Percentiles rank a stretch among this genome's conserved stretches.
Conservation (phyloP, 1,140 invertebrate species). For the Mya arenaria region DNA sequence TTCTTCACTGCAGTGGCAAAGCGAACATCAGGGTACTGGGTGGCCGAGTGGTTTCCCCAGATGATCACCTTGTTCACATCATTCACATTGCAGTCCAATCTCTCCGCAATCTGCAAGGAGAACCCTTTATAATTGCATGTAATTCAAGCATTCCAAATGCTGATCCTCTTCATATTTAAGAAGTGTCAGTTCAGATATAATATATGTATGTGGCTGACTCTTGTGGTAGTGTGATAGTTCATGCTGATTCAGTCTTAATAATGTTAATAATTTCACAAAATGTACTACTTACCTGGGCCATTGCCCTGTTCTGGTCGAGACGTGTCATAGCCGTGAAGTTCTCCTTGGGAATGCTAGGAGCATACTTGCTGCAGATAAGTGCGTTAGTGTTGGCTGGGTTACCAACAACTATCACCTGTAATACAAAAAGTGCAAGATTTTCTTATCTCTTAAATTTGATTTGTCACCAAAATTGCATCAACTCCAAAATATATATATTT, state of each 20-base stretch:
- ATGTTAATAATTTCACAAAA: too few relatives aligned
- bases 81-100: conserved; percentile 85
- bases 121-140: too few relatives aligned
- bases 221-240: too few relatives aligned
- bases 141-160: too few relatives aligned
- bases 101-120: conserved; percentile 81
- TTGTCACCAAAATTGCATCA: too few relatives aligned
- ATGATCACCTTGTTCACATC: conserved; percentile 96
- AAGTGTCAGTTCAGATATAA: too few relatives aligned
- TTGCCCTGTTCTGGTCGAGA: conserved; percentile 98
- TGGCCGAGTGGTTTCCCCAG: conserved; percentile 99
- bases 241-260: too few relatives aligned
- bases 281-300: conserved; percentile 85
- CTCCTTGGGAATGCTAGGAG: conserved; percentile 95
- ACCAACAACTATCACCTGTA: conserved; percentile 93
- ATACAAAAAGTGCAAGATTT: too few relatives aligned
- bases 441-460: too few relatives aligned
- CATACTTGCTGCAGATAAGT: conserved; percentile 95
- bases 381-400: conserved; percentile 99
- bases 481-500: too few relatives aligned
- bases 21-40: conserved; percentile 98
- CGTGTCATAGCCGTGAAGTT: conserved; percentile 99
- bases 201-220: too few relatives aligned
- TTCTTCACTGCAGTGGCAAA: conserved; percentile 85
- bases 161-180: too few relatives aligned